phyloP scores from a whole-genome alignment of 2,113 vertebrate genomes.

The Oxyruncus cristatus region DNA sequence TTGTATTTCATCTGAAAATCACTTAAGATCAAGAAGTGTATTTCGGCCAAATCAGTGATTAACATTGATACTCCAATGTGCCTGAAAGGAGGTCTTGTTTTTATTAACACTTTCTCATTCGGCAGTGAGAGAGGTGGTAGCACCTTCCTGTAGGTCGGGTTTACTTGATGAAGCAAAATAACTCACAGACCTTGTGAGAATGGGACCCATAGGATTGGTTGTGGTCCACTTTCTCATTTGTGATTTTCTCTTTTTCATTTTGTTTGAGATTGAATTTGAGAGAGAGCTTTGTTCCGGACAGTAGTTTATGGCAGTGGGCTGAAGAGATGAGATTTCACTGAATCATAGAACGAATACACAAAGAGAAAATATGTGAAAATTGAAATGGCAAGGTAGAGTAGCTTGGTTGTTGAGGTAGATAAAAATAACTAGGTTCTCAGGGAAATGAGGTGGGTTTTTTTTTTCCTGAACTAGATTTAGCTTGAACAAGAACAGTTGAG shows the following conservation, averaged over 20 bases:
- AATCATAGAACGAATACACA: conserved; percentile 66
- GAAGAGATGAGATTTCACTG: conserved; percentile 72
- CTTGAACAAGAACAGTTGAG: conserved; percentile 31
- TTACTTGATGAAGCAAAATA: conserved; percentile 61
- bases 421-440: conserved; percentile 63
- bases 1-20: not conserved
- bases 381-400: conserved; percentile 73
- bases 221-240: conserved; percentile 65
- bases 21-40: not conserved
- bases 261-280: conserved; percentile 76
- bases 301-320: conserved; percentile 66
- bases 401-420: conserved; percentile 66
- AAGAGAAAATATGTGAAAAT: conserved; percentile 74
- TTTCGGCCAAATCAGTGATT: not conserved
- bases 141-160: not conserved
- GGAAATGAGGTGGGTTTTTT: conserved; percentile 54
- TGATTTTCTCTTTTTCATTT: conserved; percentile 72
- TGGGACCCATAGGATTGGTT: conserved; percentile 40
- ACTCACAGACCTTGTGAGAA: conserved; percentile 28
- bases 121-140: not conserved
- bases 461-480: conserved; percentile 41
- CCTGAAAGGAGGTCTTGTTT: not conserved
- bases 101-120: conserved; percentile 12
- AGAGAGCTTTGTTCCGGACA: conserved; percentile 68
- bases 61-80: not conserved